phyloP scores from a whole-genome alignment of 2,888 invertebrate genomes.

The Clitarchus hookeri region DNA sequence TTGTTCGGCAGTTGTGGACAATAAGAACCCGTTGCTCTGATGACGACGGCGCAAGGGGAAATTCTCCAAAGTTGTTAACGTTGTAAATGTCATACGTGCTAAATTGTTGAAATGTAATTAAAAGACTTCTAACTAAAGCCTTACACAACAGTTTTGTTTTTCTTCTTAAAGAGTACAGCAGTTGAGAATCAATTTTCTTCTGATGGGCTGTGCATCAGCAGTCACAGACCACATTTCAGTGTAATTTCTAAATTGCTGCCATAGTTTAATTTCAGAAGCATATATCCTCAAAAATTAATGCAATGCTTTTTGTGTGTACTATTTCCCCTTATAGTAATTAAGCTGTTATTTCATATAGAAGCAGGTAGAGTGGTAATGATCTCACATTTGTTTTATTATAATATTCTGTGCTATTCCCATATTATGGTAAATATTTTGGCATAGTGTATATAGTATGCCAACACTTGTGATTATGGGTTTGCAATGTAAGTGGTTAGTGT shows the following conservation, averaged over 20 bases:
- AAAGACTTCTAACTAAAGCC: constrained; percentile 20
- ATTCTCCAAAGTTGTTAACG: constrained; percentile 22
- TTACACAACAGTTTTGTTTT: constrained; percentile 22
- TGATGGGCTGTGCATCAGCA: not conserved
- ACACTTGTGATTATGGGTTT: not conserved
- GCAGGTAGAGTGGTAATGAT: not conserved
- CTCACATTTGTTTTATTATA: not conserved
- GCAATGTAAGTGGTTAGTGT: not conserved
- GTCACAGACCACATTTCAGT: too few relatives aligned
- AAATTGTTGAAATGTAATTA: constrained; percentile 25
- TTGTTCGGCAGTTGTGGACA: not conserved
- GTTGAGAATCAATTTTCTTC: not conserved
- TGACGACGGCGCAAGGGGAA: not conserved
- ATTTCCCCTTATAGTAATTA: not conserved
- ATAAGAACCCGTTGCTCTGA: not conserved
- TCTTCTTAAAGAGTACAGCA: not conserved
- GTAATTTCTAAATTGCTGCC: not conserved
- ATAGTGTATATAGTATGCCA: not conserved
- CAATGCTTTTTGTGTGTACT: not conserved
- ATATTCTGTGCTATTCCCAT: not conserved
- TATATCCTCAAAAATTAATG: too few relatives aligned
- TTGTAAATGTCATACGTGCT: constrained; percentile 17
- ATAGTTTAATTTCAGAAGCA: too few relatives aligned
- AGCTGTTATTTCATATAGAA: not conserved
- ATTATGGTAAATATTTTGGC: not conserved